Evolutionary conservation across 2,113 vertebrate genomes (phyloP).

Genomic region (Tachycineta bicolor): DNA sequence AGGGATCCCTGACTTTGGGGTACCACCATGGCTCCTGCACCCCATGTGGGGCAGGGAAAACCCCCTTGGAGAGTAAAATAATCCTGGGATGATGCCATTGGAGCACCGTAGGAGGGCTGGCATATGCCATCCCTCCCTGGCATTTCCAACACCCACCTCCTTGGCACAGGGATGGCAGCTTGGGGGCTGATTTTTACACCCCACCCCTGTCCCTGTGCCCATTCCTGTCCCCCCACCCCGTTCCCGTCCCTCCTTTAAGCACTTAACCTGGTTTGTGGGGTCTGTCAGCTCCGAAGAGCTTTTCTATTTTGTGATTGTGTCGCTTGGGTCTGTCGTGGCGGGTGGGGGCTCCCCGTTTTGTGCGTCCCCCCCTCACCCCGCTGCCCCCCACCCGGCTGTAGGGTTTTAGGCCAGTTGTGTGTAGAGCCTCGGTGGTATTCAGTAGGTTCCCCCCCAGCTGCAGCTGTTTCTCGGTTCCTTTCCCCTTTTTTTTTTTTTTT

Average conservation of each 20-base stretch:
- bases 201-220: neutral
- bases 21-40: neutral
- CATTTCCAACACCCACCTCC: neutral
- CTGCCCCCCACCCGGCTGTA: constrained; percentile 27
- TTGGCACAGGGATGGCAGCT: neutral
- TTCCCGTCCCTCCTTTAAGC: constrained; percentile 70
- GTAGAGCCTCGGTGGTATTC: constrained; percentile 63
- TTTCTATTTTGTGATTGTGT: constrained; percentile 66
- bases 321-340: constrained; percentile 42
- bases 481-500: neutral
- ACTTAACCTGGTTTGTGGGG: constrained; percentile 77
- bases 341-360: neutral
- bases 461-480: constrained; percentile 58
- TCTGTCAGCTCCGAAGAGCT: constrained; percentile 71
- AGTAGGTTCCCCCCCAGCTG: constrained; percentile 40
- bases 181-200: neutral
- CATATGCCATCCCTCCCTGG: neutral
- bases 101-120: neutral
- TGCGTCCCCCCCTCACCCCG: constrained; percentile 9
- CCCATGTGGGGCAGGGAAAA: neutral
- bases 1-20: neutral
- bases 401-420: constrained; percentile 57
- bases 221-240: neutral
- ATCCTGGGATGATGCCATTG: neutral
- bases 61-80: neutral